Base-by-base conservation (phyloP, 2,113 vertebrate species). In the Rhabdomys dilectus region DNA sequence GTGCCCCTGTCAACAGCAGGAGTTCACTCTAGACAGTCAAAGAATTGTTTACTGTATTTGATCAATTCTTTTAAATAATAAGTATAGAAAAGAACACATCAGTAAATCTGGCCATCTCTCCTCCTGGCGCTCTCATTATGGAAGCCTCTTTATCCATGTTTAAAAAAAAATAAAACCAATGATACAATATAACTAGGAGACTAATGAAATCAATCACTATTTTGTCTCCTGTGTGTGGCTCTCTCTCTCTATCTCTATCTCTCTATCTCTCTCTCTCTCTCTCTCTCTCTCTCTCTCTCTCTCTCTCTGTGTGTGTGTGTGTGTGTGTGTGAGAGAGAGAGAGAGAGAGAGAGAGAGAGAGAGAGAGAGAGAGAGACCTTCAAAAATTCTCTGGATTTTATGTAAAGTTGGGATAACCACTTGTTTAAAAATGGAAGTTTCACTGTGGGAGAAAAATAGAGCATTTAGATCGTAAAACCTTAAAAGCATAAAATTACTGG, bases 1-100 rank as follows among this genome's bases (percentile, higher is more conserved):
- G 15, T 42, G 72, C 9, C n/a, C n/a, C 22, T 75, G 7, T 62
- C 15, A 31, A 42, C 13, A 62, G 16, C 13, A 62, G 60, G 24
- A 26, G 29, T 62, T 62, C 81, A 42, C 15, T 62, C 24, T 31
- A 24, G 39, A 31, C 96, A 95, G 34, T 56, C 64, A 91, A 97
- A 72, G 73, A 91, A 94, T 75, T 92, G 48, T 87, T 95, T 94
- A 95, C 82, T 70, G 31, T 92, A 91, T 88, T 93, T 94, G 86
- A 73, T 94, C 91, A 92, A 93, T 97, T 94, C 15, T 93, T 95
- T 89, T 94, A 96, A 96, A 82, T 95, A 64, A 64, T 60, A 91
- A 53, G 72, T 91, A 85, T 77, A 68, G 42, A 88, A 94, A 93
- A 95, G 88, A 95, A 96, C 8, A 45, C 0, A 94, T 66, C 53